Conservation (phyloP, 2,113 vertebrate species). For the Eptesicus fuscus region DNA sequence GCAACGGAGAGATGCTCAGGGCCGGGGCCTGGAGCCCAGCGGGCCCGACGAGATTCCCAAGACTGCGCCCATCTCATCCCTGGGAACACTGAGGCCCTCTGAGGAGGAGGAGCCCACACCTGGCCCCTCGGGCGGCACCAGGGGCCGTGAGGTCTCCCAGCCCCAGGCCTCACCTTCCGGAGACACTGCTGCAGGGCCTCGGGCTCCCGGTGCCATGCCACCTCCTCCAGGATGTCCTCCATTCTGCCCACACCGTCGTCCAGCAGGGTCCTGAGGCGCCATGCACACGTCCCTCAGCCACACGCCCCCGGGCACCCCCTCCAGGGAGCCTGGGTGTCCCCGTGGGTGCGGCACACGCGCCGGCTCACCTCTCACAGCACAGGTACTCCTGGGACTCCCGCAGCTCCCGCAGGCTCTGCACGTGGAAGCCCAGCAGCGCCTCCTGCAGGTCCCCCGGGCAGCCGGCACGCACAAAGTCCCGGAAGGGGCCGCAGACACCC, state of each 20-base stretch:
- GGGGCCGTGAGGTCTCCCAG: not conserved
- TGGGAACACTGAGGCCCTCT: not conserved
- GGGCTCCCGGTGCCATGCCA: slow-evolving; percentile 56
- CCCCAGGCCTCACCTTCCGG: slow-evolving; percentile 74
- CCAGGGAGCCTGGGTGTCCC: not conserved
- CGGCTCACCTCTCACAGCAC: slow-evolving; percentile 76
- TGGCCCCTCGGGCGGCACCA: not conserved
- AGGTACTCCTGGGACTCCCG: slow-evolving; percentile 78
- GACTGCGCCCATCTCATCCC: not conserved
- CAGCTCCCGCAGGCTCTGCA: slow-evolving; percentile 76
- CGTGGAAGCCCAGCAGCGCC: slow-evolving; percentile 81
- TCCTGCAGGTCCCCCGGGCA: slow-evolving; percentile 79
- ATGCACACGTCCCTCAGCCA: not conserved
- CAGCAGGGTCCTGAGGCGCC: slow-evolving; percentile 11
- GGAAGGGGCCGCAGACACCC: slow-evolving; percentile 80
- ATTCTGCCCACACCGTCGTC: slow-evolving; percentile 64
- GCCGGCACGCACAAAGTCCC: slow-evolving; percentile 75
- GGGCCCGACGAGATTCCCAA: not conserved
- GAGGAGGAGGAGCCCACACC: not conserved
- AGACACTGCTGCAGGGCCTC: slow-evolving; percentile 69
- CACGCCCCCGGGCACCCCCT: fast-evolving
- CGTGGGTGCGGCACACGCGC: fast-evolving
- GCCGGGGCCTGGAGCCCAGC: not conserved
- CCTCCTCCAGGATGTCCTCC: slow-evolving; percentile 76
- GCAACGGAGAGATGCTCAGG: not conserved